Percentiles rank a stretch among this genome's conserved stretches.
These are phyloP conservation scores for Sprattus sprattus DNA, from an alignment of 2,113 vertebrate genomes.

Conservation along the genomic window DNA sequence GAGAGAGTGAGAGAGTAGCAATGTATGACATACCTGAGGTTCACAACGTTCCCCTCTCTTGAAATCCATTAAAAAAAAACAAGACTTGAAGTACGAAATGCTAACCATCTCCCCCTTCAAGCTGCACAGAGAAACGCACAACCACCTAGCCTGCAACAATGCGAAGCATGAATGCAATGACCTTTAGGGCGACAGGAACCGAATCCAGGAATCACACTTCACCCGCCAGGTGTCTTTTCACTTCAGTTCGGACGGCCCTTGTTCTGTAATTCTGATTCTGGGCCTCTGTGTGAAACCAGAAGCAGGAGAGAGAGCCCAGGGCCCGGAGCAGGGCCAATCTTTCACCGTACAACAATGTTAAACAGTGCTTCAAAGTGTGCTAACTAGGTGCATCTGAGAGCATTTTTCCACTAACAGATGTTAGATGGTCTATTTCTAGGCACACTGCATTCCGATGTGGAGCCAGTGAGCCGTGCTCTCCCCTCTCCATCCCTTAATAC, in stretches of 20 bases:
- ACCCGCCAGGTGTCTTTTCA: not conserved
- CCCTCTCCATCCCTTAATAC: not conserved
- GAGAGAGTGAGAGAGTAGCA: not conserved
- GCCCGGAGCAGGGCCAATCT: not conserved
- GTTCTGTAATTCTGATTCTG: not conserved
- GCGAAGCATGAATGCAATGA: constrained; percentile 11
- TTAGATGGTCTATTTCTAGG: not conserved
- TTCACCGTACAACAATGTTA: not conserved
- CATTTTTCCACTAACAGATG: constrained; percentile 7
- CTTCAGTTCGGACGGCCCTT: not conserved
- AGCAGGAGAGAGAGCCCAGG: not conserved
- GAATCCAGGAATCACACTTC: not conserved
- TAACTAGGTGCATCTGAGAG: not conserved
- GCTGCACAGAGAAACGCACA: not conserved
- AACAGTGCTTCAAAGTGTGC: not conserved
- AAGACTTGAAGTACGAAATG: not conserved
- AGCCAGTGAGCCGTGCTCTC: not conserved
- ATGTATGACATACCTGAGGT: not conserved
- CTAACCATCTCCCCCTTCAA: not conserved
- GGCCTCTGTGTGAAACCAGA: not conserved
- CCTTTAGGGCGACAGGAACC: constrained; percentile 7
- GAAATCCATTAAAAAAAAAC: not conserved
- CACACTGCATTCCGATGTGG: not conserved
- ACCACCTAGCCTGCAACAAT: not conserved
- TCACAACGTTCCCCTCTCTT: not conserved